These are phyloP conservation scores for Poliocrania exsul DNA, from an alignment of 2,797 vertebrate species.

Conservation along the genomic window DNA sequence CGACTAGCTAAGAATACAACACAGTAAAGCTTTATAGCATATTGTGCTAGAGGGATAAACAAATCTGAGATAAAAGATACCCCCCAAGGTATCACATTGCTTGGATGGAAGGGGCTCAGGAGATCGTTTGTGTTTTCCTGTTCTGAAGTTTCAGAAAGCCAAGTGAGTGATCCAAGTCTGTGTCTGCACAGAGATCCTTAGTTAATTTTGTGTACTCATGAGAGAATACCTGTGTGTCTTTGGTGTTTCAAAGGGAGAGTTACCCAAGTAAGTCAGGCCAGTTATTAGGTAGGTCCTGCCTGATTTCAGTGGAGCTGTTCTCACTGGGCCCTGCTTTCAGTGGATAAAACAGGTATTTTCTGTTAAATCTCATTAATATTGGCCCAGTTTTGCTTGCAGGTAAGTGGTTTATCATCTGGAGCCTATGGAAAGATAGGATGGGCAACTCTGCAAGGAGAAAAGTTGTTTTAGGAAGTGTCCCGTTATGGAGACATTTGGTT, in stretches of 20 bases:
- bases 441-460: accelerated
- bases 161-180: not conserved
- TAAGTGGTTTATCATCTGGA: not conserved
- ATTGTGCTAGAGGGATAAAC: constrained; percentile 42
- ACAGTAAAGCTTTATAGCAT: not conserved
- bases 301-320: not conserved
- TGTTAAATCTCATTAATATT: not conserved
- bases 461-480: not conserved
- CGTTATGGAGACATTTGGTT: not conserved
- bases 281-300: not conserved
- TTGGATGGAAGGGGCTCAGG: not conserved
- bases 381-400: not conserved
- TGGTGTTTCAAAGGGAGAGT: not conserved
- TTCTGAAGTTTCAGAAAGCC: not conserved
- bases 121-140: not conserved
- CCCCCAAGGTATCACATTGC: not conserved
- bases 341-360: not conserved
- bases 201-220: not conserved
- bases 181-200: not conserved
- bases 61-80: constrained; percentile 12
- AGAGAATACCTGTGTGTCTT: not conserved
- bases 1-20: not conserved
- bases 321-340: not conserved
- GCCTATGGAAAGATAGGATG: not conserved
- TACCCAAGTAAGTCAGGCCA: not conserved